phyloP scores from a whole-genome alignment of 2,113 vertebrate genomes.

The Hyla sarda region DNA sequence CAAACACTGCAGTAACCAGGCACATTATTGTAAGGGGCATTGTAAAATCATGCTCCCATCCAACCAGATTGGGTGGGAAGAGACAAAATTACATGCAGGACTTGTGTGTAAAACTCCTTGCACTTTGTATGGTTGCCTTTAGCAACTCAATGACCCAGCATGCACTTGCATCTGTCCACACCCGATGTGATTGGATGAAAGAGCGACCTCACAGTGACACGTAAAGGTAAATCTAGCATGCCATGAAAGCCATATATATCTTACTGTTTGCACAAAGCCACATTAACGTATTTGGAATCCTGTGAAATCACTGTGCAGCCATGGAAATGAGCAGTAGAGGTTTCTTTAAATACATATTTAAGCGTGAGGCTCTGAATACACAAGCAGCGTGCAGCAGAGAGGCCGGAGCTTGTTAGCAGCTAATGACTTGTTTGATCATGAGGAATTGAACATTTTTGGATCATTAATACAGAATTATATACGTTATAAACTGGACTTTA shows the following conservation, averaged over 20 bases:
- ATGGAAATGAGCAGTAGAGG: background rate
- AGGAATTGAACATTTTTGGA: slow-evolving; percentile 51
- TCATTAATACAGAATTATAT: slow-evolving; percentile 62
- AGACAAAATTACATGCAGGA: too few species aligned
- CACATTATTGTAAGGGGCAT: too few species aligned
- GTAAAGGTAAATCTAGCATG: background rate
- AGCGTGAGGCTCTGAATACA: background rate
- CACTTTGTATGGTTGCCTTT: too few species aligned
- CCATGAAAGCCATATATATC: background rate
- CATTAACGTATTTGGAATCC: background rate
- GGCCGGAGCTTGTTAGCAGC: slow-evolving; percentile 1
- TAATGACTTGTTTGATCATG: slow-evolving; percentile 40
- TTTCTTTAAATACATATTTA: background rate
- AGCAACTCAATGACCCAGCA: too few species aligned
- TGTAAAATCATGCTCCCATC: too few species aligned
- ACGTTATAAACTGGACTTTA: slow-evolving; percentile 51
- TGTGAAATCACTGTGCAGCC: background rate
- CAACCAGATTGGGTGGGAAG: too few species aligned
- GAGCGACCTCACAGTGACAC: too few species aligned
- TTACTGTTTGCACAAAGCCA: background rate
- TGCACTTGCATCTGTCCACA: too few species aligned
- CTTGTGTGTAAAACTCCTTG: too few species aligned
- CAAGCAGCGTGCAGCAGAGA: background rate
- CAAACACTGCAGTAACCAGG: too few species aligned
- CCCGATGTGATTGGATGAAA: too few species aligned